phyloP scores from a whole-genome alignment of 2,888 invertebrate genomes.

The Tricholauxania praeusta region DNA sequence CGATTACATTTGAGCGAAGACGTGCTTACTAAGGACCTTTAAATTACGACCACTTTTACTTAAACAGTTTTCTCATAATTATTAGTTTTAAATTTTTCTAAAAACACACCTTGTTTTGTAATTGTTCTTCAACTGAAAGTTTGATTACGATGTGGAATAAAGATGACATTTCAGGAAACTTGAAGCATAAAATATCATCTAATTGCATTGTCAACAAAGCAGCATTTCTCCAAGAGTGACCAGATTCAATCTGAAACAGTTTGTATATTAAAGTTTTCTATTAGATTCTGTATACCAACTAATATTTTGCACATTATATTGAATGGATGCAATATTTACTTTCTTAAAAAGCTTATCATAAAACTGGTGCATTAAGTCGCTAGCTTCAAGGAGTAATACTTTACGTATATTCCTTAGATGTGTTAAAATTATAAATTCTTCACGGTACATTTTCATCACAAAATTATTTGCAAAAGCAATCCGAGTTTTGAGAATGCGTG shows the following conservation, averaged over 20 bases:
- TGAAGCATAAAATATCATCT: slow-evolving; percentile 68
- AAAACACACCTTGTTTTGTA: slow-evolving; percentile 48
- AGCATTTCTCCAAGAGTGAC: slow-evolving; percentile 67
- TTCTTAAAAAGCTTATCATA: slow-evolving; percentile 69
- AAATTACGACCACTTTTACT: too few relatives aligned
- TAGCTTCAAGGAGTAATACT: slow-evolving; percentile 70
- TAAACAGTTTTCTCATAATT: not conserved
- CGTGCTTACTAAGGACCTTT: too few relatives aligned
- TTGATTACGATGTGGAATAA: slow-evolving; percentile 57
- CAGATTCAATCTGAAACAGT: slow-evolving; percentile 66
- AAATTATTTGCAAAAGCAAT: slow-evolving; percentile 67
- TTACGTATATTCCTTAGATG: slow-evolving; percentile 70
- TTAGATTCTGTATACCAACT: not conserved
- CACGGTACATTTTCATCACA: slow-evolving; percentile 69
- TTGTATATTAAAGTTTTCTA: not conserved
- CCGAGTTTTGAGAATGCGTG: slow-evolving; percentile 66
- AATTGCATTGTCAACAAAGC: slow-evolving; percentile 68
- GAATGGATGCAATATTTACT: slow-evolving; percentile 54
- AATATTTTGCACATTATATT: not conserved
- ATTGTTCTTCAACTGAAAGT: too few relatives aligned
- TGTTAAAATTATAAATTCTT: slow-evolving; percentile 68
- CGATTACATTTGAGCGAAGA: too few relatives aligned
- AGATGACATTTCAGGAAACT: slow-evolving; percentile 63
- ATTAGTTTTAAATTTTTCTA: not conserved
- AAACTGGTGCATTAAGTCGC: slow-evolving; percentile 70